Percentiles rank a stretch among this genome's conserved stretches.
phyloP scores from a whole-genome alignment of 2,888 invertebrate species.

The Ephialtes manifestator region DNA sequence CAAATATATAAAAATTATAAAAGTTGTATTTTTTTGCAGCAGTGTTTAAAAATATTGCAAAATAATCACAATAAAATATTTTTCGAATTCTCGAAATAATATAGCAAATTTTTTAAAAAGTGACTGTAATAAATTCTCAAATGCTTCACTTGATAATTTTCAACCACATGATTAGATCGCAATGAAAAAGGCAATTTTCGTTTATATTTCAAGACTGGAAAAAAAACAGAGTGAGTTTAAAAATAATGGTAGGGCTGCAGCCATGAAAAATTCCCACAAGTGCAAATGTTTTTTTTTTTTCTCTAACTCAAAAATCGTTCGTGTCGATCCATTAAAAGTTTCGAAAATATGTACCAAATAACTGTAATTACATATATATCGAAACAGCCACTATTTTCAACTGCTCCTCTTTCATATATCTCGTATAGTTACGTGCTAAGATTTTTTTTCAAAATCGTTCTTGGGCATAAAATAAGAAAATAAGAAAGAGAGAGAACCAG shows the following conservation, averaged over 20 bases:
- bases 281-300: not conserved
- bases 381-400: not conserved
- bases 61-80: too few relatives aligned
- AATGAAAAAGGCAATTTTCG: not conserved
- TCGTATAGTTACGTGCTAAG: not conserved
- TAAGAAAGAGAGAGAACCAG: too few relatives aligned
- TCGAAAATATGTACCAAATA: not conserved
- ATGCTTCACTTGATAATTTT: not conserved
- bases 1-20: too few relatives aligned
- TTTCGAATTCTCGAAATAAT: too few relatives aligned
- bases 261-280: not conserved
- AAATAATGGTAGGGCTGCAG: not conserved
- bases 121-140: not conserved
- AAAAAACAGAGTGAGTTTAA: not conserved
- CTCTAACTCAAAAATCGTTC: not conserved
- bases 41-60: too few relatives aligned
- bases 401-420: not conserved
- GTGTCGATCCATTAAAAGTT: constrained; percentile 1
- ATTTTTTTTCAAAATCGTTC: not conserved
- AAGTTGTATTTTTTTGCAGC: too few relatives aligned
- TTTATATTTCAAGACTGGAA: not conserved
- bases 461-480: not conserved
- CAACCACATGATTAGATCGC: not conserved
- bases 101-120: too few relatives aligned
- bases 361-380: constrained; percentile 10